Base-by-base conservation (phyloP, 2,888 invertebrate species). In the Trachelus troglodyta region DNA sequence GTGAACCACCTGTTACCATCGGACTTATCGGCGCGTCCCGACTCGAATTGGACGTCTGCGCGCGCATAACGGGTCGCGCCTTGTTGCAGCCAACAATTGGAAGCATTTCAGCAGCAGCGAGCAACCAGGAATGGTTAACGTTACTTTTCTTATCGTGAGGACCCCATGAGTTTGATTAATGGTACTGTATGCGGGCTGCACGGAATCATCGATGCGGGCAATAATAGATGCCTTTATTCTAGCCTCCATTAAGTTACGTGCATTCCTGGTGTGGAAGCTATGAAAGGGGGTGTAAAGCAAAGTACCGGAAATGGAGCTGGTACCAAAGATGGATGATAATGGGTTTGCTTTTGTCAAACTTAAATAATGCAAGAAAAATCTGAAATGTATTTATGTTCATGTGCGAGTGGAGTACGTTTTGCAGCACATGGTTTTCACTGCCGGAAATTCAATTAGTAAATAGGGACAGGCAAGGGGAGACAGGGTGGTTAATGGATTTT, bases 1-100 rank as follows among this genome's bases (percentile, higher is more conserved):
- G 85, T 82, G 86, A 89, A 91, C 91, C 91, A 91, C 91, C 91
- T 91, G 91, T 91, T 91, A 91, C 88, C 85, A 85, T 83, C 85
- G 84, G 81, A 87, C 84, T 85, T 83, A 83, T 85, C 85, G 81
- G 78, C 76, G 81, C 75, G 37, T 56, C 75, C 75, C 34, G 69
- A 77, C 71, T 76, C 33, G 69, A 75, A 73, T 56, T 56, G 56
- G 56, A 56, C 23, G 56, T 23, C 1, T 56, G 56, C 56, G 56
- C 56, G 23, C 56, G 56, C 56, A 56, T 56, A 56, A 15, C 56
- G 56, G 56, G 23, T 56, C 56, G 23, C 56, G 56, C 56, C 56
- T 23, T 56, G 23, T 56, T 56, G 15, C 9, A 56, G 56, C 9
- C 56, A 56, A 56, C 56, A 56, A 9, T 56, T 56, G 6, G 23